A percentile compares a stretch with the other conserved stretches of the same genome.
Conservation (phyloP, 2,113 vertebrate species). For the Todiramphus saurophagus region DNA sequence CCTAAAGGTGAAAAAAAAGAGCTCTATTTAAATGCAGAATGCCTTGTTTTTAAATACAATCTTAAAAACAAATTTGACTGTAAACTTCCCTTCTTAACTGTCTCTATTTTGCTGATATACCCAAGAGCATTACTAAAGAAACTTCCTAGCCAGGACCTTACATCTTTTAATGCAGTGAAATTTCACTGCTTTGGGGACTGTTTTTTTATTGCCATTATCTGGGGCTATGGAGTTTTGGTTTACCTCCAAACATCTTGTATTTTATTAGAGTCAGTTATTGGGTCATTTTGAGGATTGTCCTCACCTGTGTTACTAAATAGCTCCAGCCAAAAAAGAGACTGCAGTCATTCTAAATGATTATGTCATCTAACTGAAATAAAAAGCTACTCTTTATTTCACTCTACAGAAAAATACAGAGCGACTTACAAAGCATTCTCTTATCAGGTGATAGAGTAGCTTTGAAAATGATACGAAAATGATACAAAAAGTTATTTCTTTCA, state of each 20-base stretch:
- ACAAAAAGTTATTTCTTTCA: background rate
- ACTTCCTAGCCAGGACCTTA: background rate
- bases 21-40: background rate
- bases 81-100: background rate
- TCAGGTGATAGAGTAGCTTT: constrained; percentile 24
- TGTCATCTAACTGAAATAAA: background rate
- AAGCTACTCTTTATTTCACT: constrained; percentile 28
- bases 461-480: constrained; percentile 24
- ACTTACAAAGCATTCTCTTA: constrained; percentile 18
- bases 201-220: background rate
- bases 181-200: background rate
- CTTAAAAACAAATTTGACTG: background rate
- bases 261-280: background rate
- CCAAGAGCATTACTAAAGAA: background rate
- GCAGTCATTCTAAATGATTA: background rate
- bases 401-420: constrained; percentile 18
- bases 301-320: constrained; percentile 24
- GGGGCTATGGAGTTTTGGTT: background rate
- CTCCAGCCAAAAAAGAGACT: background rate
- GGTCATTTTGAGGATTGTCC: background rate
- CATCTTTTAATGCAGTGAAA: background rate
- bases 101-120: background rate
- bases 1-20: background rate
- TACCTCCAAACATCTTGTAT: background rate
- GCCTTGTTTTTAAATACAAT: background rate